Evolutionary conservation across 2,113 vertebrate genomes (phyloP).

Genomic region (Panthera uncia): DNA sequence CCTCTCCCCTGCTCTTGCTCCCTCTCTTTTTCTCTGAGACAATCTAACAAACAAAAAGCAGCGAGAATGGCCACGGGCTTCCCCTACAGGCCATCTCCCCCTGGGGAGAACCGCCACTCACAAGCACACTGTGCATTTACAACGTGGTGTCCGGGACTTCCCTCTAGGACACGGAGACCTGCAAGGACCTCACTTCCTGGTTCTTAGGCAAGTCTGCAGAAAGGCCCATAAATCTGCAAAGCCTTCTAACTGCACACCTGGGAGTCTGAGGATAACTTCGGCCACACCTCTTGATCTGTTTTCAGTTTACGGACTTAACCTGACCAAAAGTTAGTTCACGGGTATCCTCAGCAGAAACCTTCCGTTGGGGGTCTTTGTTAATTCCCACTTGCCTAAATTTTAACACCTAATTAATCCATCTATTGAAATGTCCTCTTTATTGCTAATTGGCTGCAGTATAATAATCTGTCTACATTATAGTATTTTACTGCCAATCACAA

Average conservation of each 20-base stretch:
- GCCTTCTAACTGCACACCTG: background rate
- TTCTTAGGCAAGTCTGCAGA: background rate
- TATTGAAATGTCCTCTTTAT: slow-evolving; percentile 53
- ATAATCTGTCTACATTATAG: background rate
- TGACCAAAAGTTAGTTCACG: background rate
- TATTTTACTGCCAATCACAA: slow-evolving; percentile 59
- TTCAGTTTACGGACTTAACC: background rate
- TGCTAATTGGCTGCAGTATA: slow-evolving; percentile 35
- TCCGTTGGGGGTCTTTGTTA: background rate
- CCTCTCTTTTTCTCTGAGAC: too few species aligned
- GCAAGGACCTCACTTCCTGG: background rate
- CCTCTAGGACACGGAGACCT: background rate
- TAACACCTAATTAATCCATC: slow-evolving; percentile 54
- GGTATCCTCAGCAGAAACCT: background rate
- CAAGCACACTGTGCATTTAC: accelerated
- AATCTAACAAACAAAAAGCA: background rate
- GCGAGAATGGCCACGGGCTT: background rate
- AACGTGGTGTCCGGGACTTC: background rate
- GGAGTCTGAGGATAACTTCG: accelerated
- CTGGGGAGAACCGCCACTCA: background rate
- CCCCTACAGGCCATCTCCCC: background rate
- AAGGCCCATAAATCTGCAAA: background rate
- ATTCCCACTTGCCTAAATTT: background rate
- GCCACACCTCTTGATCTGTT: background rate
- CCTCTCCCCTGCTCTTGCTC: too few species aligned